These are phyloP conservation scores for Trochalopteron elliotii DNA, from an alignment of 2,113 vertebrate genomes.

Conservation along the genomic window DNA sequence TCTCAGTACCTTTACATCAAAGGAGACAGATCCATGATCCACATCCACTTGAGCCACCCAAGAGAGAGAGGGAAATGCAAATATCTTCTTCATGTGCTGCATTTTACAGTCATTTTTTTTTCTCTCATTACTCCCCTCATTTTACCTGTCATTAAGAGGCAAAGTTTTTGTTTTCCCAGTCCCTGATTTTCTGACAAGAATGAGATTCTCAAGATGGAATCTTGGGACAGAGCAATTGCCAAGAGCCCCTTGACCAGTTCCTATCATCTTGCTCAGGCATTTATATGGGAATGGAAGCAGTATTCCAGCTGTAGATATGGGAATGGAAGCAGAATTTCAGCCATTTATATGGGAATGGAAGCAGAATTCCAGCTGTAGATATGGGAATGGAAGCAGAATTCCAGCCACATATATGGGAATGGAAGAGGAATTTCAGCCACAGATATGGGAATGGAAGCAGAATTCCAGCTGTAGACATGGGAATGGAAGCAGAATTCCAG, in stretches of 20 bases:
- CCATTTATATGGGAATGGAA: background rate
- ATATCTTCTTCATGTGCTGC: background rate
- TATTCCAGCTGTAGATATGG: too few species aligned
- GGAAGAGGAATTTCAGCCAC: background rate
- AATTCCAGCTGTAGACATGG: background rate
- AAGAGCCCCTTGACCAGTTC: background rate
- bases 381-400: too few species aligned
- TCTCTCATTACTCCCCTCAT: background rate
- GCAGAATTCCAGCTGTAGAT: background rate
- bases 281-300: too few species aligned
- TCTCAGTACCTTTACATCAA: accelerated
- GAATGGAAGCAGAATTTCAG: background rate
- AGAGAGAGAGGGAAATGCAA: background rate
- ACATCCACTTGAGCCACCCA: background rate
- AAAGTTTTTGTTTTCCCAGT: background rate
- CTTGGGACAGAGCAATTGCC: accelerated
- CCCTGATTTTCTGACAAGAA: background rate
- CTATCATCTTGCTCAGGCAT: background rate
- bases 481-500: background rate
- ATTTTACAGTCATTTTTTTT: background rate
- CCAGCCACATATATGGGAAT: background rate
- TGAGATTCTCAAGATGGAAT: background rate
- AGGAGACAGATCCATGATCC: background rate
- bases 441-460: background rate
- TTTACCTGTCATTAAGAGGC: background rate